Evolutionary conservation across 2,113 vertebrate species (phyloP).

Genomic region (Nanorana parkeri): DNA sequence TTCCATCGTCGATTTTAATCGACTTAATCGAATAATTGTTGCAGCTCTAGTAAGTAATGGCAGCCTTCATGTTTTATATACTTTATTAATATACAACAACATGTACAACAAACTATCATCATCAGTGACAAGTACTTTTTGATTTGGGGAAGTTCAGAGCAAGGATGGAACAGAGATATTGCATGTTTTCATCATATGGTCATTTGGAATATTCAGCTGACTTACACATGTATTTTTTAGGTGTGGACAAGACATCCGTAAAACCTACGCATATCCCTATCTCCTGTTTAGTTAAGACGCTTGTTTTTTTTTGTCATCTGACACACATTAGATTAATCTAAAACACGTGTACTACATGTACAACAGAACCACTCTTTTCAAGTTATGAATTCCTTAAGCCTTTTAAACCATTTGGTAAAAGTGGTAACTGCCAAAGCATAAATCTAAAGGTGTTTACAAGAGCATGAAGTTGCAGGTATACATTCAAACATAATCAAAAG

Average conservation of each 20-base stretch:
- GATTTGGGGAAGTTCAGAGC: too few species aligned
- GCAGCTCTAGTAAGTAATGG: too few species aligned
- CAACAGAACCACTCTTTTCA: conserved; percentile 14
- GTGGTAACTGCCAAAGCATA: too few species aligned
- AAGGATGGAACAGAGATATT: background rate
- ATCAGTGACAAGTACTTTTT: too few species aligned
- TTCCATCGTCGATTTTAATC: too few species aligned
- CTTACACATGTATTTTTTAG: conserved; percentile 21
- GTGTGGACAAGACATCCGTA: conserved; percentile 29
- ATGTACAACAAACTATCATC: too few species aligned
- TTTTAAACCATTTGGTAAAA: conserved; percentile 10
- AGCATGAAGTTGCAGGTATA: too few species aligned
- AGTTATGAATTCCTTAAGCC: conserved; percentile 13
- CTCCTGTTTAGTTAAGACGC: conserved; percentile 38
- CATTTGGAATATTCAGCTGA: conserved; percentile 21
- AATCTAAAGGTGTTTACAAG: too few species aligned
- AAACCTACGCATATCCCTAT: conserved; percentile 45
- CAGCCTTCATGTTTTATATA: too few species aligned
- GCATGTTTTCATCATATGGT: background rate
- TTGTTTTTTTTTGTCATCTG: conserved; percentile 44
- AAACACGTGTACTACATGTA: conserved; percentile 36
- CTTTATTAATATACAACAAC: too few species aligned
- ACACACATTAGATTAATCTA: conserved; percentile 29
- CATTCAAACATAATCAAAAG: too few species aligned
- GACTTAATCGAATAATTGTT: too few species aligned